These are phyloP conservation scores for Chromobotia macracanthus DNA, from an alignment of 2,797 vertebrate species.

Conservation along the genomic window DNA sequence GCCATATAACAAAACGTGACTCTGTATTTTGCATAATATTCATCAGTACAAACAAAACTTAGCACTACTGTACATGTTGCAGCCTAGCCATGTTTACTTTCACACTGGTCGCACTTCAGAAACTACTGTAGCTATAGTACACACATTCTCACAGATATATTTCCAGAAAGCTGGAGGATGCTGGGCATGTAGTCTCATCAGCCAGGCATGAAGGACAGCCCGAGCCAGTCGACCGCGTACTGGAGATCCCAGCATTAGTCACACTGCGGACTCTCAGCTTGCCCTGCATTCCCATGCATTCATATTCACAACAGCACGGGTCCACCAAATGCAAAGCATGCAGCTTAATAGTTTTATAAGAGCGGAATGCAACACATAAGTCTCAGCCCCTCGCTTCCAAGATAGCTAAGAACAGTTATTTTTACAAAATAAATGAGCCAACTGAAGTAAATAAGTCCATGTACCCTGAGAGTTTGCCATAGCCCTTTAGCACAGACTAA, in stretches of 20 bases:
- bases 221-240: slow-evolving; percentile 33
- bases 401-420: slow-evolving; percentile 16
- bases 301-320: slow-evolving; percentile 37
- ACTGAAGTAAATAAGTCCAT: slow-evolving; percentile 29
- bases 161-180: slow-evolving; percentile 29
- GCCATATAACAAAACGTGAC: too few species aligned
- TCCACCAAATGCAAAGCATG: slow-evolving; percentile 11
- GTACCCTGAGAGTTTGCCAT: slow-evolving; percentile 16
- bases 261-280: slow-evolving; percentile 20
- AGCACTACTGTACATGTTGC: neutral
- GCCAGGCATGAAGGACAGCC: slow-evolving; percentile 49
- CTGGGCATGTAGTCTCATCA: slow-evolving; percentile 27
- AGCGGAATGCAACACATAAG: slow-evolving; percentile 17
- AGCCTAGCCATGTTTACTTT: slow-evolving; percentile 1
- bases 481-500: slow-evolving; percentile 26
- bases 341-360: slow-evolving; percentile 33
- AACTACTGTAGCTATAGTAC: neutral
- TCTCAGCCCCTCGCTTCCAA: slow-evolving; percentile 6
- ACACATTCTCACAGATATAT: slow-evolving; percentile 14
- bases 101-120: neutral
- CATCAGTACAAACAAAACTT: too few species aligned
- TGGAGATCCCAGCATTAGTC: slow-evolving; percentile 56
- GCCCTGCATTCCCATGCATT: slow-evolving; percentile 29
- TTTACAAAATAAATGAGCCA: slow-evolving; percentile 36
- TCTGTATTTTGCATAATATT: too few species aligned